A percentile compares a stretch with the other conserved stretches of the same genome.
Conservation (phyloP, 92 coral and sea anemone species). For the Chrysogorgia sp. region DNA sequence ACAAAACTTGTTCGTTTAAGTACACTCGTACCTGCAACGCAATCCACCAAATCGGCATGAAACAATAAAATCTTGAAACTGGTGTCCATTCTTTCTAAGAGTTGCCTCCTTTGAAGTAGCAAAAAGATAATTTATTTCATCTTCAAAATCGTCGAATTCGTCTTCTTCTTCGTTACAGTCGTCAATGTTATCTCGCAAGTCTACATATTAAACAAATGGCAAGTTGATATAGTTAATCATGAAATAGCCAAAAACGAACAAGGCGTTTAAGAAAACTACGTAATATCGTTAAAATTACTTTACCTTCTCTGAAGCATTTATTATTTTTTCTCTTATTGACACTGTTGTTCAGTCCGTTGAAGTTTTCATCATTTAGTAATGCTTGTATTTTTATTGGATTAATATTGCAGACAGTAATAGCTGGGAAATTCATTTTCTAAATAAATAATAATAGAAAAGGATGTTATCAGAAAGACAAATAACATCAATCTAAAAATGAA, state of each 20-base stretch:
- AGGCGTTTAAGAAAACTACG: not conserved
- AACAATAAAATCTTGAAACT: not conserved
- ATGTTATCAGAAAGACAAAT: no score
- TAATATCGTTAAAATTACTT: not conserved
- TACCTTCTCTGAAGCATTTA: slow-evolving; percentile 24
- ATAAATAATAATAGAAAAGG: no score
- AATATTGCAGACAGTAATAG: slow-evolving; percentile 24
- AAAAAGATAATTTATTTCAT: slow-evolving; percentile 5
- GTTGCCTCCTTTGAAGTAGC: not conserved
- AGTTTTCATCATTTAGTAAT: not conserved
- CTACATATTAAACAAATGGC: not conserved
- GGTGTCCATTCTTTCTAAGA: slow-evolving; percentile 8
- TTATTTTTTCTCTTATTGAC: not conserved
- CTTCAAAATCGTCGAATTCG: slow-evolving; percentile 15
- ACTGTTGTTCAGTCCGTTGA: not conserved
- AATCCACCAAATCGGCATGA: slow-evolving; percentile 25
- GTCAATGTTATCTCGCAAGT: not conserved
- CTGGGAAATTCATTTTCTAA: slow-evolving; percentile 21
- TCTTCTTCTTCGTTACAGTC: slow-evolving; percentile 7
- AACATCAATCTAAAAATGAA: no score
- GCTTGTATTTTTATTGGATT: slow-evolving; percentile 19
- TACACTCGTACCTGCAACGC: slow-evolving; percentile 32
- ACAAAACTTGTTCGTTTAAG: no score
- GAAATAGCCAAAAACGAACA: not conserved
- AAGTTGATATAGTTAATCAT: not conserved